phyloP scores from a whole-genome alignment of 2,888 invertebrate species.

The Caenorhabditis parvicauda region DNA sequence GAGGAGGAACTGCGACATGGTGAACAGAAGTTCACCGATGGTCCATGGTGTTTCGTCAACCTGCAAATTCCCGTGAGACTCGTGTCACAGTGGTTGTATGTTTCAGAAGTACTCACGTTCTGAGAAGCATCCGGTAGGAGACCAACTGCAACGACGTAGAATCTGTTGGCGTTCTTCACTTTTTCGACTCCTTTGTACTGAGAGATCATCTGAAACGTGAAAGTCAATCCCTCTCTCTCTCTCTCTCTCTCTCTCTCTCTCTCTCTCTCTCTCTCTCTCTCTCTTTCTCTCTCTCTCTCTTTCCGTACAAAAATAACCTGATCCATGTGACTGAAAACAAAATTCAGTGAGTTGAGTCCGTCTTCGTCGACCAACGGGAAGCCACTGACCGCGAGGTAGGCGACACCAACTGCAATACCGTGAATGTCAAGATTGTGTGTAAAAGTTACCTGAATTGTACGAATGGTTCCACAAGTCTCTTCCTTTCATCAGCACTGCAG shows the following conservation, averaged over 20 bases:
- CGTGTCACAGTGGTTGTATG: not conserved
- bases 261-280: no score
- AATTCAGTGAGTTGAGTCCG: constrained; percentile 46
- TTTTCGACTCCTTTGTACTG: constrained; percentile 53
- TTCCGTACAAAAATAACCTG: constrained; percentile 23
- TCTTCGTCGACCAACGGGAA: constrained; percentile 40
- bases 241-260: no score
- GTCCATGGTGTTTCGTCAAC: constrained; percentile 58
- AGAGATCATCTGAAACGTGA: constrained; percentile 24
- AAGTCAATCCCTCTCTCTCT: no score
- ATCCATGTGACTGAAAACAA: constrained; percentile 46
- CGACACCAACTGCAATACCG: constrained; percentile 41
- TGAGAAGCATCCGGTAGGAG: constrained; percentile 53
- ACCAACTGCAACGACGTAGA: constrained; percentile 58
- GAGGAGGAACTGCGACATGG: constrained; percentile 50
- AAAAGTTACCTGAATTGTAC: constrained; percentile 18
- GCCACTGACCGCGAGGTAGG: constrained; percentile 43
- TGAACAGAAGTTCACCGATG: constrained; percentile 56
- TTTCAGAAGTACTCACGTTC: constrained; percentile 38
- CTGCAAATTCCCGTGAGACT: constrained; percentile 25
- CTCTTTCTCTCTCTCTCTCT: no score
- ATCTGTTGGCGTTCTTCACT: constrained; percentile 52
- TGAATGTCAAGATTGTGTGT: not conserved
- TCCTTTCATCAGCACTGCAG: constrained; percentile 31
- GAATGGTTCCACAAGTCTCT: constrained; percentile 39